Base-by-base conservation (phyloP, 92 coral and sea anemone species). In the Paramuricea clavata region DNA sequence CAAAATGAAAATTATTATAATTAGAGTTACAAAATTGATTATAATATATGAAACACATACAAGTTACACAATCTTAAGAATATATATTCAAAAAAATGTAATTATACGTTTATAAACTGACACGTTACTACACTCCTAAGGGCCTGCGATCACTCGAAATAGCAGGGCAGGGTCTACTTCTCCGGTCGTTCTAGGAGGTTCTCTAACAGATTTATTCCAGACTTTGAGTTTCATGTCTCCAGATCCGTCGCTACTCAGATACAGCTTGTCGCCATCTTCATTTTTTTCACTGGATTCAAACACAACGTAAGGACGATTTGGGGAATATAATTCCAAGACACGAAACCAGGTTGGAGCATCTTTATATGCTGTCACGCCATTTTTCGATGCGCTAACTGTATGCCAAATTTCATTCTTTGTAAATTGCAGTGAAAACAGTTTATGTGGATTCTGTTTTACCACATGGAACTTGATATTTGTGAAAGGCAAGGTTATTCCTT, bases 91-190 rank as follows among this genome's bases (percentile, higher is more conserved):
- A n/a, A n/a, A n/a, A n/a, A n/a, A n/a, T n/a, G n/a, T n/a, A n/a
- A n/a, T n/a, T n/a, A n/a, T n/a, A n/a, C n/a, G n/a, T n/a, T n/a
- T n/a, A n/a, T n/a, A n/a, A n/a, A n/a, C n/a, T n/a, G n/a, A n/a
- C n/a, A n/a, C n/a, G n/a, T n/a, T n/a, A n/a, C n/a, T n/a, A n/a
- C n/a, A n/a, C n/a, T n/a, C n/a, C n/a, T n/a, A n/a, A n/a, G n/a
- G 78, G 56, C 56, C 39, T 19, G 26, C n/a, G n/a, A 72, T 30
- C 52, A 72, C 32, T 9, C 78, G 72, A 65, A 65, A 65, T 65
- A 65, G 23, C 35, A 65, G 28, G 21, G 72, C 72, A 28, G 72
- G 72, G n/a, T 65, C 72, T 15, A 65, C 72, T 3, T 65, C 72
- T 33, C 19, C 36, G n/a, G 72, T 13, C 5, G 72, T 27, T 27